Evolutionary conservation across 2,797 vertebrate species (phyloP).

Genomic region (Myioborus miniatus): DNA sequence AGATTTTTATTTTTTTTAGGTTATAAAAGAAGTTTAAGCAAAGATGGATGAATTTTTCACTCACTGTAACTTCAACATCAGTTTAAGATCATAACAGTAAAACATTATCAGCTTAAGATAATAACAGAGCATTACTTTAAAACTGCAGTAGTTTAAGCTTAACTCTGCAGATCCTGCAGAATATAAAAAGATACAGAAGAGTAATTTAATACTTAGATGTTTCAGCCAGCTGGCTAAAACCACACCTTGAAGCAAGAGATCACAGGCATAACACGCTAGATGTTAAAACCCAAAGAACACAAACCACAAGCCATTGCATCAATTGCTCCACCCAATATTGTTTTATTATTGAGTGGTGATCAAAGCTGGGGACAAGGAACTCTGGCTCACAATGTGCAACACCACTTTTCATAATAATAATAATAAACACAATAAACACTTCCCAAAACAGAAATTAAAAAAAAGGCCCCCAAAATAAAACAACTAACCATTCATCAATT

Average conservation of each 20-base stretch:
- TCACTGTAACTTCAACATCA: background rate
- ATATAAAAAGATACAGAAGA: background rate
- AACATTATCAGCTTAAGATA: background rate
- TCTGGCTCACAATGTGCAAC: background rate
- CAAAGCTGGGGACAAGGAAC: conserved; percentile 15
- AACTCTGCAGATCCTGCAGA: background rate
- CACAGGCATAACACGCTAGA: background rate
- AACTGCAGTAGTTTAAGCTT: background rate
- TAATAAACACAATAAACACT: background rate
- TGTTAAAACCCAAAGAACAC: background rate
- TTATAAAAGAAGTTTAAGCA: background rate
- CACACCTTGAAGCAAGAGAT: conserved; percentile 20
- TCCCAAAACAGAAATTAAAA: background rate
- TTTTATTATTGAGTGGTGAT: background rate
- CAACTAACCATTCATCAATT: background rate
- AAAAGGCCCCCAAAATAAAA: background rate
- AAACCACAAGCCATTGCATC: background rate
- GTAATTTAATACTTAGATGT: background rate
- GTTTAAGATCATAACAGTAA: background rate
- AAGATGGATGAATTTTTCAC: background rate
- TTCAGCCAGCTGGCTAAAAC: conserved; percentile 12
- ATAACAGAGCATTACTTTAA: background rate
- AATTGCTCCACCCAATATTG: background rate
- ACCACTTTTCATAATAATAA: background rate
- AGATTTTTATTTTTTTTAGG: background rate